Evolutionary conservation across 2,888 invertebrate species (phyloP).

Genomic region (Cacoxenus indagator): DNA sequence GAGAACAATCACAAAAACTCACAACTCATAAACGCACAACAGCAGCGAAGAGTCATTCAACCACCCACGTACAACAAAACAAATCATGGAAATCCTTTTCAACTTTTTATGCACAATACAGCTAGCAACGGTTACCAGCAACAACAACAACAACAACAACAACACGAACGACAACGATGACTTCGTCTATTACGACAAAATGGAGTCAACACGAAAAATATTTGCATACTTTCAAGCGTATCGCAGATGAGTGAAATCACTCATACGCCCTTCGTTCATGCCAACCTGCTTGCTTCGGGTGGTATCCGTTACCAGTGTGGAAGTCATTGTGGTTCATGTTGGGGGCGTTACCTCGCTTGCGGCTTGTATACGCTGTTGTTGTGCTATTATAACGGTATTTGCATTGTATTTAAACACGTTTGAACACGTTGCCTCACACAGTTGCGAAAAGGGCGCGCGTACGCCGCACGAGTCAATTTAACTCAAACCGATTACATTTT

Average conservation of each 20-base stretch:
- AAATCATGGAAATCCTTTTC: background rate
- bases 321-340: constrained; percentile 10
- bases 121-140: background rate
- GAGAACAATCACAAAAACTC: constrained; percentile 15
- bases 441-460: background rate
- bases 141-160: constrained; percentile 18
- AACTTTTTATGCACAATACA: background rate
- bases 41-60: background rate
- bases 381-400: constrained; percentile 68
- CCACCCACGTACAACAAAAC: constrained; percentile 1
- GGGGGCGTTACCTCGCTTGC: constrained; percentile 48
- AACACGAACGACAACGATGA: constrained; percentile 22
- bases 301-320: constrained; percentile 41
- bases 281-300: background rate
- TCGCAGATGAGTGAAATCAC: constrained; percentile 60
- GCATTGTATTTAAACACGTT: constrained; percentile 67
- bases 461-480: background rate
- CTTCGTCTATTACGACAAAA: constrained; percentile 30
- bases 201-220: constrained; percentile 47
- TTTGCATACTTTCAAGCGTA: constrained; percentile 66
- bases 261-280: constrained; percentile 59
- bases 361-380: constrained; percentile 39
- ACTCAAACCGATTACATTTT: constrained; percentile 43
- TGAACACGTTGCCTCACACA: constrained; percentile 43
- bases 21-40: constrained; percentile 35